Percentiles rank a stretch among this genome's conserved stretches.
Evolutionary conservation across 1,140 invertebrate genomes (phyloP).

Genomic region (Drosophila dunni): DNA sequence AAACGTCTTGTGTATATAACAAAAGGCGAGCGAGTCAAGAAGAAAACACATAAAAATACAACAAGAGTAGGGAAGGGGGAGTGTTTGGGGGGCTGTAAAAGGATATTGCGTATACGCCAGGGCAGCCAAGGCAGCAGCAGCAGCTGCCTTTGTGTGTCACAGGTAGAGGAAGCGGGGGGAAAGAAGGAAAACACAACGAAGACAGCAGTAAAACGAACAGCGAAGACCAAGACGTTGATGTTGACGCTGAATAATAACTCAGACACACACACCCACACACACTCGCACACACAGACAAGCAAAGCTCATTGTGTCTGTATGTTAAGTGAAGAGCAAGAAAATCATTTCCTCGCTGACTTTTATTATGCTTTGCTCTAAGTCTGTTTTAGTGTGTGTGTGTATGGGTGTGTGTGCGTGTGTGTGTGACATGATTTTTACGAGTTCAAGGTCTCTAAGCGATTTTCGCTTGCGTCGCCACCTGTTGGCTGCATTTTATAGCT

Average conservation of each 20-base stretch:
- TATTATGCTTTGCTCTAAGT: slow-evolving; percentile 62
- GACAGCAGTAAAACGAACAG: slow-evolving; percentile 23
- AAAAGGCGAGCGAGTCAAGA: slow-evolving; percentile 34
- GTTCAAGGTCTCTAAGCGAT: slow-evolving; percentile 80
- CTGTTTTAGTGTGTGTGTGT: slow-evolving; percentile 26
- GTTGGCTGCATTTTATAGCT: slow-evolving; percentile 55
- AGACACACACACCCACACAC: slow-evolving; percentile 25
- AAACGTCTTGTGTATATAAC: slow-evolving; percentile 27
- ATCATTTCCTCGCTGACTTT: slow-evolving; percentile 77
- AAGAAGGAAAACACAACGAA: neutral
- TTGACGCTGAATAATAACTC: slow-evolving; percentile 80
- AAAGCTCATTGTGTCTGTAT: slow-evolving; percentile 25
- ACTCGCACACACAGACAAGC: neutral
- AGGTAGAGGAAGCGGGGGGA: slow-evolving; percentile 22
- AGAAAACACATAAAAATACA: slow-evolving; percentile 66
- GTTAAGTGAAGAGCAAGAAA: slow-evolving; percentile 69
- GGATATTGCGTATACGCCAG: slow-evolving; percentile 66
- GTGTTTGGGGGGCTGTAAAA: slow-evolving; percentile 9
- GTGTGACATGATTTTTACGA: slow-evolving; percentile 81
- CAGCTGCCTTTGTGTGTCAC: slow-evolving; percentile 48
- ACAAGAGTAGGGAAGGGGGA: slow-evolving; percentile 33
- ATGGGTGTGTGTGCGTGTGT: slow-evolving; percentile 40
- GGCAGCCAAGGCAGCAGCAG: slow-evolving; percentile 31
- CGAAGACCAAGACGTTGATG: slow-evolving; percentile 62
- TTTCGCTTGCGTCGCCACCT: slow-evolving; percentile 58